Percentiles rank a stretch among this genome's conserved stretches.
phyloP scores from a whole-genome alignment of 2,113 vertebrate genomes.

The Phrynosoma blainvillii region DNA sequence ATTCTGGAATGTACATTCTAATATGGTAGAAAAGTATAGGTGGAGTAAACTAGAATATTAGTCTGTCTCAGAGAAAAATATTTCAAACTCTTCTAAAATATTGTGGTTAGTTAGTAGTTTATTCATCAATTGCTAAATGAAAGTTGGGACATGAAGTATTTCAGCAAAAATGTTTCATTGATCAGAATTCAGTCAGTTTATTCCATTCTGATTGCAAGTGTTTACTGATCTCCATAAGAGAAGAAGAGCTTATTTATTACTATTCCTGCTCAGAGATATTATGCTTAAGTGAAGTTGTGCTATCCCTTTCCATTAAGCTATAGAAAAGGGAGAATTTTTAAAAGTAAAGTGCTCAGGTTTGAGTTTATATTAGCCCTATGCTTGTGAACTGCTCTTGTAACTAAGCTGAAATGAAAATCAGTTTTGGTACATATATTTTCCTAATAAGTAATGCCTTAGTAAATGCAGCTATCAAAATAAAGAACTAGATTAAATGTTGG shows the following conservation, averaged over 20 bases:
- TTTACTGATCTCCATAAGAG: background rate
- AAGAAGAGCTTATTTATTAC: background rate
- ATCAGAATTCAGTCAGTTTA: background rate
- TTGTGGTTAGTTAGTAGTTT: background rate
- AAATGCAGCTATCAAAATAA: background rate
- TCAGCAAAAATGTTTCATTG: background rate
- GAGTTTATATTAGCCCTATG: background rate
- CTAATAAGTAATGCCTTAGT: background rate
- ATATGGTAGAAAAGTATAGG: background rate
- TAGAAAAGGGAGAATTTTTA: background rate
- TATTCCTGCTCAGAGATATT: background rate
- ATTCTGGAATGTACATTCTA: background rate
- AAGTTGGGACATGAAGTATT: background rate
- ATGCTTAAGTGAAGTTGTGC: background rate
- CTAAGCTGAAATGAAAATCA: background rate
- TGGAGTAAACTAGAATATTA: background rate
- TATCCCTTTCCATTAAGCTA: background rate
- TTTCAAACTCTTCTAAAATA: background rate
- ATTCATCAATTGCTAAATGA: background rate
- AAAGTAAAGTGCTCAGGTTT: background rate
- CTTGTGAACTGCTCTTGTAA: background rate
- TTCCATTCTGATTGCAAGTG: background rate
- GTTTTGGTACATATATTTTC: constrained; percentile 5
- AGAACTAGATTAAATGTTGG: background rate
- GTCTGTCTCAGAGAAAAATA: background rate